Base-by-base conservation (phyloP, 2,888 invertebrate genomes). In the Thera britannica region DNA sequence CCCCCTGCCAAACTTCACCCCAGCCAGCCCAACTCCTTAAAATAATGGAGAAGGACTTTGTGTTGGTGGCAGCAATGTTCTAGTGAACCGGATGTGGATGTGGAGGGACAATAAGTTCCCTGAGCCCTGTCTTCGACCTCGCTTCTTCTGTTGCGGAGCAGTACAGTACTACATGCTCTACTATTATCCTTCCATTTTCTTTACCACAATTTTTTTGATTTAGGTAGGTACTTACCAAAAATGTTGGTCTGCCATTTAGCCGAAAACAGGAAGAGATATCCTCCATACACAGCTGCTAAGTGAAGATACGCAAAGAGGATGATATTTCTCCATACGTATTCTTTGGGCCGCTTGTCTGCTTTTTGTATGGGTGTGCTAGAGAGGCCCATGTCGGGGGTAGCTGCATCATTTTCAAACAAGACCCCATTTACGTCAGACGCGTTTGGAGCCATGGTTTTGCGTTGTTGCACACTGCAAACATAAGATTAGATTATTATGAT, bases 271-370 rank as follows among this genome's bases (percentile, higher is more conserved):
- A 95, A 93, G 23, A 97, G 93, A 86, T 96, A 97, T 3, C 95
- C 85, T 61, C 98, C 98, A 82, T 97, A 97, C 0, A 97, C 63
- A 0, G 97, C 96, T 2, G 96, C 96, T 59, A 95, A 51, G 84
- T 98, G 98, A 70, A 98, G 94, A 82, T 96, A 96, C 7, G 93
- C 90, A 82, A 98, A 97, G 1, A 96, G 93, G n/a, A 96, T 87
- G 59, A 98, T 96, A 83, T 98, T 98, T 75, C 96, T 95, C 98
- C 98, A 98, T 6, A 98, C 98, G 58, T 96, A 86, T 82, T 95
- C 90, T 49, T 93, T 83, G 68, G 95, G 95, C 55, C 93, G 88
- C 68, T 92, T 91, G 67, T 96, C 95, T 0, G 96, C 95, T 75
- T 87, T 86, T 70, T 87, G 85, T n/a, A 92, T 81, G 9, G 93